Conservation (phyloP, 2,797 vertebrate species). For the Pogoniulus pusillus region DNA sequence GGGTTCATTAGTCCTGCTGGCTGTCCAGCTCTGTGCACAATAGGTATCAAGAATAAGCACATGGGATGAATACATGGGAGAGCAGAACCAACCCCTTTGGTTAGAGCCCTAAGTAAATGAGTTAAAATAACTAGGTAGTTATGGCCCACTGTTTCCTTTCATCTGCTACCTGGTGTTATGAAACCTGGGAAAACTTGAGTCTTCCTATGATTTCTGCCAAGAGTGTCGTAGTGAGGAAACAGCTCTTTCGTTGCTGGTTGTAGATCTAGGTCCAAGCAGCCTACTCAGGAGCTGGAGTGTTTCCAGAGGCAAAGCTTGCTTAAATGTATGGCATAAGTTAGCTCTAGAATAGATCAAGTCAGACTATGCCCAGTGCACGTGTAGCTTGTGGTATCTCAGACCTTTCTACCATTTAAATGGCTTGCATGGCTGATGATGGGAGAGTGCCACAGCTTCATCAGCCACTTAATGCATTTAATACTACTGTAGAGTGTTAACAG, state of each 20-base stretch:
- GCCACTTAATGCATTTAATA: not conserved
- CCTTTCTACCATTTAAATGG: not conserved
- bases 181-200: not conserved
- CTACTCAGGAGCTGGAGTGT: not conserved
- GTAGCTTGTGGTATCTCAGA: not conserved
- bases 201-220: not conserved
- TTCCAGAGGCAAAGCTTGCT: not conserved
- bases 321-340: not conserved
- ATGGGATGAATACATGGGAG: fast-evolving
- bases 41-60: not conserved
- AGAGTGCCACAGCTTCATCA: not conserved
- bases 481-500: not conserved
- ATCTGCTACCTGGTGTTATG: not conserved
- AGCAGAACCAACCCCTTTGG: not conserved
- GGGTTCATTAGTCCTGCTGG: not conserved
- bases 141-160: not conserved
- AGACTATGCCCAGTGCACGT: too few species aligned
- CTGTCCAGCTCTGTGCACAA: not conserved
- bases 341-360: not conserved
- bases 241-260: not conserved
- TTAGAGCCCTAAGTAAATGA: not conserved
- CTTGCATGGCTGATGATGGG: not conserved
- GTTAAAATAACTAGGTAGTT: not conserved
- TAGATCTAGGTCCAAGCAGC: not conserved
- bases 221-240: not conserved